Evolutionary conservation across 2,797 vertebrate genomes (phyloP), one percentile per base, ranked within the genome.

Genomic region (Crocodylus rhombifer): DNA sequence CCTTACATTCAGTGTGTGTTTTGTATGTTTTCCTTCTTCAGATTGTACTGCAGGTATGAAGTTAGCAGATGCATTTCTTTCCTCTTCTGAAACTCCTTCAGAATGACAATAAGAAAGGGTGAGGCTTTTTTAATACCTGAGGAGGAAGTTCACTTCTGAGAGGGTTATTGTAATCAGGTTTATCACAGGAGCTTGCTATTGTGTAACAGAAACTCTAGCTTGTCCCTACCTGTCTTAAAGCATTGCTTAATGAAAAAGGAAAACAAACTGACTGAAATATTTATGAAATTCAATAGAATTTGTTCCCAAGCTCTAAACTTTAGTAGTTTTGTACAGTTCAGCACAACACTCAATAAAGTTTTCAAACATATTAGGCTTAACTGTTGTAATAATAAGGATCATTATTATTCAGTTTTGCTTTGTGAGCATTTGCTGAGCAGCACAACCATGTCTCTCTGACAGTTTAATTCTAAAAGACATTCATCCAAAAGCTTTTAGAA

Each of bases 191-290:
- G 97, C 96, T 97, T 97, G 95, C 97, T 96, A 90, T 98, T 98
- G 98, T 97, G 98, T 97, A 98, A 98, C 98, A 98, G 98, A 98
- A 98, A 98, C 98, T 98, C 97, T 88, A 96, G 97, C 98, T 97
- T 98, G 98, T 96, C 97, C 96, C 93, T 98, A 97, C 98, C 97
- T 98, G 98, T 97, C 97, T 95, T 62, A 55, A 96, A 96, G 92
- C 93, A 96, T 98, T 98, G 98, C 98, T 97, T 98, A 98, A 98
- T 85, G 91, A 94, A 97, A 92, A 94, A 97, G 95, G 96, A 98
- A 97, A 98, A 97, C 95, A 98, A 97, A 96, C 95, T 90, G 95
- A 85, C 83, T 64, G 82, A 94, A 97, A 97, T 96, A 98, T 97
- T 97, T 97, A 94, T 97, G 96, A 98, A 96, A 97, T 98, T 96